Evolutionary conservation across 2,113 vertebrate genomes (phyloP), one percentile per base, ranked within the genome.

Genomic region (Ammodytes marinus): DNA sequence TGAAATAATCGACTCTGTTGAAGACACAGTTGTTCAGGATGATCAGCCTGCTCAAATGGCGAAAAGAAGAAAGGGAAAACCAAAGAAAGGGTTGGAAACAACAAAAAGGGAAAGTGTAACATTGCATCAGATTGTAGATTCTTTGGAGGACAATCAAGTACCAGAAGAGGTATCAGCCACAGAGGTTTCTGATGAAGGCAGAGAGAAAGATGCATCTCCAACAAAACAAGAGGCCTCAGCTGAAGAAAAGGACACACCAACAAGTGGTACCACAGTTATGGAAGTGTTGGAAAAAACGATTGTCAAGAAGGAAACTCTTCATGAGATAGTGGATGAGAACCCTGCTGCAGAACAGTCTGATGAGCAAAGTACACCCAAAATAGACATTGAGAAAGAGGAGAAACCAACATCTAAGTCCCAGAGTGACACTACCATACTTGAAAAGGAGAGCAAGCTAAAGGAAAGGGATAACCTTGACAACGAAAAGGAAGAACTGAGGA

Each of bases 391-490:
- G 15, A 17, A 55, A 77, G 64, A 52, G 17, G 72, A 79, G 15
- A 4, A 8, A 0, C 1, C 35, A 39, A 10, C 19, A 1, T 7
- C 1, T 14, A 11, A 19, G 43, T 14, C 60, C 9, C 53, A 10
- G 2, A 49, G 47, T 17, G 46, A 43, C 0, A 0, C 27, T 0
- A 14, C 15, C 0, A 1, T 5, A 40, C 12, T 3, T 0, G 15
- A 59, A 39, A 4, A 4, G 43, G 19, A 49, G 2, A 65, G 27
- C 0, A 49, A 64, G 37, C 6, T 13, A 6, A 42, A 96, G 15
- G 97, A 98, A 80, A 96, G 96, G 0, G 85, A 88, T 8, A 60
- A 93, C 46, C 95, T 95, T 0, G 95, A 97, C 11, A 96, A 97
- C 52, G 95, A 96, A 77, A 91, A 95, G 78, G 95, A 95, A 52